Conservation (phyloP, 2,113 vertebrate genomes). For the Laticauda colubrina region DNA sequence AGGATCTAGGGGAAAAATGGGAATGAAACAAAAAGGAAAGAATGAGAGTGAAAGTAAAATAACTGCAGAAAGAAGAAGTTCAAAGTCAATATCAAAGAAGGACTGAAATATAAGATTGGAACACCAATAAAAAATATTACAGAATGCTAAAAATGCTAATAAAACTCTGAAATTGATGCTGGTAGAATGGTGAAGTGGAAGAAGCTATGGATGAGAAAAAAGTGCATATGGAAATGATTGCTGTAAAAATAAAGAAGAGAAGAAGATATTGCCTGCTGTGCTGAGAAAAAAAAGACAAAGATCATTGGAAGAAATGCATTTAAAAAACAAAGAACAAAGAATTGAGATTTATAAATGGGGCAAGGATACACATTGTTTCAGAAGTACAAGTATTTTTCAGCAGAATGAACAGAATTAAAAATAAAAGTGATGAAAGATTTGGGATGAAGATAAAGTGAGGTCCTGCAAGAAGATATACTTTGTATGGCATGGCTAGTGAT, state of each 20-base stretch:
- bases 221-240: not conserved
- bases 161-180: not conserved
- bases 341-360: not conserved
- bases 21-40: not conserved
- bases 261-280: not conserved
- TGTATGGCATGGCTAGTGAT: not conserved
- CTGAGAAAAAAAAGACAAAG: not conserved
- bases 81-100: not conserved
- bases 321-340: not conserved
- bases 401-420: not conserved
- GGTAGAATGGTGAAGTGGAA: not conserved
- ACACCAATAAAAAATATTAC: not conserved
- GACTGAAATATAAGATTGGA: not conserved
- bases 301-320: not conserved
- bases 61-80: not conserved
- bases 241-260: not conserved
- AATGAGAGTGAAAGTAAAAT: not conserved
- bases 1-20: not conserved
- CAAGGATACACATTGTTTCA: not conserved
- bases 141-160: not conserved
- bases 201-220: not conserved
- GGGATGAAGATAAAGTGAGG: not conserved
- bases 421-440: not conserved
- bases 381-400: not conserved
- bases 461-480: not conserved